Evolutionary conservation across 2,113 vertebrate genomes (phyloP).

Genomic region (Aleadryas rufinucha): DNA sequence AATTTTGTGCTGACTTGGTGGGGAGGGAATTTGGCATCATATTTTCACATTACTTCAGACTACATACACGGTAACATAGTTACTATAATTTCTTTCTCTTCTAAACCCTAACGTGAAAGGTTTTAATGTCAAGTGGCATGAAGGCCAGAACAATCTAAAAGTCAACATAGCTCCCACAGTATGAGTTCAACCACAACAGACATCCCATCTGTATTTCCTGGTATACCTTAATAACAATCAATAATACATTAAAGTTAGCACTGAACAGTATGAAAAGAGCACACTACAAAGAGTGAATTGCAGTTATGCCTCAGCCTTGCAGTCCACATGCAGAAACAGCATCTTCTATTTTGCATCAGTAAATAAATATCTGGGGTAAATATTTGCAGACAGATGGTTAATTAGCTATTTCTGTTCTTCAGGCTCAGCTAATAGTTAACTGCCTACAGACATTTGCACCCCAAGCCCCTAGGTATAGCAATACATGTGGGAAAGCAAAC

Average conservation of each 20-base stretch:
- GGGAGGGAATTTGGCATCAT: not conserved
- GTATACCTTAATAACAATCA: conserved; percentile 43
- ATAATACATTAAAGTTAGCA: conserved; percentile 40
- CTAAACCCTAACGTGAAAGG: not conserved
- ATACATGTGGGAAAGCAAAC: not conserved
- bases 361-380: not conserved
- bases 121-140: conserved; percentile 17
- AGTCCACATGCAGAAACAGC: not conserved
- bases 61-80: not conserved
- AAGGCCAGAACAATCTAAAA: conserved; percentile 17
- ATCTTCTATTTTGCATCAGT: not conserved
- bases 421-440: not conserved
- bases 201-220: conserved; percentile 12
- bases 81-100: not conserved
- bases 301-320: not conserved
- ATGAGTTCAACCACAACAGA: not conserved
- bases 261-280: not conserved
- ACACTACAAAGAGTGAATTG: not conserved
- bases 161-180: conserved; percentile 31
- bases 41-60: not conserved
- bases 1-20: not conserved
- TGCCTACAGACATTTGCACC: not conserved
- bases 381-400: not conserved
- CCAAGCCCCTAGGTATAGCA: not conserved
- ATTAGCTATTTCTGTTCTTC: not conserved